These are phyloP conservation scores for Aplochiton taeniatus DNA, from an alignment of 2,797 vertebrate species.

Conservation along the genomic window DNA sequence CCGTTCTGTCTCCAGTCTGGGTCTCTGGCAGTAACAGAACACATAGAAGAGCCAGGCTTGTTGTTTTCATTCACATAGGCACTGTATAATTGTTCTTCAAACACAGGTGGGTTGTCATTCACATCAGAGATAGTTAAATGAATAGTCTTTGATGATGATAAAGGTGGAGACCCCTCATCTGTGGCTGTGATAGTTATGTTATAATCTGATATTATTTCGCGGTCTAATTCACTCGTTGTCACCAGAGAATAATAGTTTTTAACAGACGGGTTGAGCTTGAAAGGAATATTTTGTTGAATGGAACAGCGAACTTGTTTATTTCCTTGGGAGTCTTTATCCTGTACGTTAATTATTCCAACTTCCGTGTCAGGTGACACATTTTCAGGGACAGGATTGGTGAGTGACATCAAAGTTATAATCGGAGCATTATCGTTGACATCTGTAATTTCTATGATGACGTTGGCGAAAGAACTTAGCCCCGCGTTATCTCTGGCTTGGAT, in stretches of 20 bases:
- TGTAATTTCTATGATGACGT: slow-evolving; percentile 60
- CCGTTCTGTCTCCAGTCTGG: slow-evolving; percentile 24
- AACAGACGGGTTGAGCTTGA: slow-evolving; percentile 60
- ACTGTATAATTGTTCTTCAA: slow-evolving; percentile 15
- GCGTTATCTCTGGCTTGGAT: slow-evolving; percentile 66
- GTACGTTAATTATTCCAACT: slow-evolving; percentile 29
- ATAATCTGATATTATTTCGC: slow-evolving; percentile 17
- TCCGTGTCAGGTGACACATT: slow-evolving; percentile 38
- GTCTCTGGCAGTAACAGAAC: slow-evolving; percentile 17
- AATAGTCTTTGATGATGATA: slow-evolving; percentile 9
- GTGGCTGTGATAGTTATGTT: slow-evolving; percentile 17
- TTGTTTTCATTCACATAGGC: slow-evolving; percentile 21
- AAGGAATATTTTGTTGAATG: slow-evolving; percentile 53
- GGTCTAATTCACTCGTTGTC: slow-evolving; percentile 27
- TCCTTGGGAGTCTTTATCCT: slow-evolving; percentile 47
- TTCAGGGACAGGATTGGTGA: slow-evolving; percentile 63
- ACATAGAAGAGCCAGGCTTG: slow-evolving; percentile 5
- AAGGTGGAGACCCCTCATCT: slow-evolving; percentile 13
- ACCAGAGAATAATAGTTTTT: slow-evolving; percentile 64
- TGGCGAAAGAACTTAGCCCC: slow-evolving; percentile 46
- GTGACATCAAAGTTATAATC: slow-evolving; percentile 53
- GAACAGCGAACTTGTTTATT: slow-evolving; percentile 57
- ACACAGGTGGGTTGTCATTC: slow-evolving; percentile 20
- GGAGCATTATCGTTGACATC: slow-evolving; percentile 75
- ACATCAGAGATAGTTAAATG: slow-evolving; percentile 14